Percentiles rank a stretch among this genome's conserved stretches.
Conservation (phyloP, 2,888 invertebrate genomes). For the Hirtodrosophila cameraria region DNA sequence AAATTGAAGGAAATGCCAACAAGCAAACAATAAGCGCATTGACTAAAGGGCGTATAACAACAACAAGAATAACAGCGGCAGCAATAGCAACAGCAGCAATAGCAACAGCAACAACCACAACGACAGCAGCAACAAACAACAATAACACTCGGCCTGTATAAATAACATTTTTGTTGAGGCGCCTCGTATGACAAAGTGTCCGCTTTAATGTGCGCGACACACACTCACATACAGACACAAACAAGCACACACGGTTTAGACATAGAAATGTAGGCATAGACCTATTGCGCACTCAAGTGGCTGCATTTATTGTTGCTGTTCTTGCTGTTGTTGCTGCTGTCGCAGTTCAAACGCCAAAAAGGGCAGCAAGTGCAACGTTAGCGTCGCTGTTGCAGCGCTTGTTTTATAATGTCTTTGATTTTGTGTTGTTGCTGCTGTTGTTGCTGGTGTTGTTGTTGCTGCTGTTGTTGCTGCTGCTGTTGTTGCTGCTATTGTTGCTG, state of each 20-base stretch:
- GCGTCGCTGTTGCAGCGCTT: conserved; percentile 36
- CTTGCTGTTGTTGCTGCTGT: conserved; percentile 30
- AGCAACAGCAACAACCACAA: conserved; percentile 1
- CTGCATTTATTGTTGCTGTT: conserved; percentile 54
- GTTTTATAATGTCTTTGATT: conserved; percentile 29
- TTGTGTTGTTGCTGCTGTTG: background rate
- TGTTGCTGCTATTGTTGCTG: conserved; percentile 11
- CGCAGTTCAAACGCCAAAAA: conserved; percentile 57
- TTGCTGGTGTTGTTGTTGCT: conserved; percentile 1
- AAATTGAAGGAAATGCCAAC: conserved; percentile 43
- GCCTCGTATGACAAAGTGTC: conserved; percentile 75
- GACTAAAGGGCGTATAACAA: conserved; percentile 56
- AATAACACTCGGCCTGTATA: conserved; percentile 50
- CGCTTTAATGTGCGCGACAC: conserved; percentile 60
- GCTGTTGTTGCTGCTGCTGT: conserved; percentile 9
- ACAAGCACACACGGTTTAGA: background rate
- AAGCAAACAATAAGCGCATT: conserved; percentile 67
- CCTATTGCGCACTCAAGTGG: conserved; percentile 67
- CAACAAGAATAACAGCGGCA: conserved; percentile 18
- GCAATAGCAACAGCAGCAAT: conserved; percentile 16
- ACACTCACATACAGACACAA: conserved; percentile 22
- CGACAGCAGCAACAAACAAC: conserved; percentile 22
- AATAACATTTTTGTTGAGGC: conserved; percentile 70
- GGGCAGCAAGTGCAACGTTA: conserved; percentile 34
- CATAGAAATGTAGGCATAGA: conserved; percentile 10